Percentiles rank a stretch among this genome's conserved stretches.
These are phyloP conservation scores for Ormyrus nitidulus DNA, from an alignment of 2,888 invertebrate species.

Conservation along the genomic window DNA sequence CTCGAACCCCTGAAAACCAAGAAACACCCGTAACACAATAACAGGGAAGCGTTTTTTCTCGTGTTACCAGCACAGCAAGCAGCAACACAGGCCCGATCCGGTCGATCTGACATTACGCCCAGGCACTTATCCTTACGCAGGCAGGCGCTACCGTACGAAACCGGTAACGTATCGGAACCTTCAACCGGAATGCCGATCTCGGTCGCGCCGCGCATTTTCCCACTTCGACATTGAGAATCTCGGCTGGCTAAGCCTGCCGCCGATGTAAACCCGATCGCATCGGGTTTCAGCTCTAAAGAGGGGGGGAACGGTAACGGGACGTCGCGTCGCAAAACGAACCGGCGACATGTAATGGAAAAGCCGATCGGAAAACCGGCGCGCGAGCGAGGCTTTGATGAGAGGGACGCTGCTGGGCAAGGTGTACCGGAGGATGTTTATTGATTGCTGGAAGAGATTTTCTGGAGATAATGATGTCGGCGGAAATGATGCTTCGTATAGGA, in stretches of 20 bases:
- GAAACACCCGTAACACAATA: constrained; percentile 16
- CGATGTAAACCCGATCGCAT: constrained; percentile 46
- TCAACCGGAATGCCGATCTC: constrained; percentile 45
- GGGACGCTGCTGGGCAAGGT: not conserved
- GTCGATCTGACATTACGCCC: not conserved
- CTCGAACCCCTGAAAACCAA: too few relatives aligned
- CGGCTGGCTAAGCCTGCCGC: not conserved
- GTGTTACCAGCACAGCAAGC: not conserved
- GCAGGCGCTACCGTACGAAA: constrained; percentile 29
- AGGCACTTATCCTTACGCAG: not conserved
- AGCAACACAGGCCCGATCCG: not conserved
- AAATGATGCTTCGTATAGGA: too few relatives aligned
- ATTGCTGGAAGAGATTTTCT: not conserved
- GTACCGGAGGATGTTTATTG: not conserved
- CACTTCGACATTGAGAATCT: constrained; percentile 46
- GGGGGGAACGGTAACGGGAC: constrained; percentile 26
- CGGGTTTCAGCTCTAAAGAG: constrained; percentile 14
- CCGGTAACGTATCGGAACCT: constrained; percentile 39
- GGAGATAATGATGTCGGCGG: too few relatives aligned
- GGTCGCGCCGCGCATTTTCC: constrained; percentile 24
- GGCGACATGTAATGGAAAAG: constrained; percentile 22
- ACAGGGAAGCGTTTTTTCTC: constrained; percentile 28
- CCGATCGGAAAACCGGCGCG: constrained; percentile 31
- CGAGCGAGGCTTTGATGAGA: too few relatives aligned
- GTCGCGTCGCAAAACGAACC: constrained; percentile 7